Evolutionary conservation across 2,888 invertebrate species (phyloP).

Genomic region (Marasmarcha lunaedactyla): DNA sequence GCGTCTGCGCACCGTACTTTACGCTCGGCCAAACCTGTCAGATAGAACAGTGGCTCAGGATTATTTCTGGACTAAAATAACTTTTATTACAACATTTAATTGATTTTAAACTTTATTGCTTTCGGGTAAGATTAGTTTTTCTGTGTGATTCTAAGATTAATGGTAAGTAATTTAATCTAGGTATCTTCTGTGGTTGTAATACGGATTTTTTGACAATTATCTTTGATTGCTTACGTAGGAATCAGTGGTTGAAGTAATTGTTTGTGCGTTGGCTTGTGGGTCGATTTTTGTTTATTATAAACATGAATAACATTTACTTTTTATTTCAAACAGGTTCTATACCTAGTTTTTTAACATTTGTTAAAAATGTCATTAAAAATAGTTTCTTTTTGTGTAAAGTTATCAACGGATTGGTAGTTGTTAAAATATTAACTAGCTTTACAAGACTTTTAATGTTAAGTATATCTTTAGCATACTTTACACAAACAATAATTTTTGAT

Average conservation of each 20-base stretch:
- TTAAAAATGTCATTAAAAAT: too few relatives aligned
- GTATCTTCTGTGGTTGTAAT: conserved; percentile 30
- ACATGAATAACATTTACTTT: too few relatives aligned
- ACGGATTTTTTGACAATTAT: conserved; percentile 44
- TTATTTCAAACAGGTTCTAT: too few relatives aligned
- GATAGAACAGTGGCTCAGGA: conserved; percentile 33
- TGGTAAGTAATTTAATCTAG: too few relatives aligned
- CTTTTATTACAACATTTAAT: conserved; percentile 8
- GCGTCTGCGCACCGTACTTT: conserved; percentile 43
- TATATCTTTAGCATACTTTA: too few relatives aligned
- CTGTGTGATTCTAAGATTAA: conserved; percentile 4
- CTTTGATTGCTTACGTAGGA: conserved; percentile 27
- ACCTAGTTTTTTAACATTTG: too few relatives aligned
- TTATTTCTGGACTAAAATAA: conserved; percentile 27
- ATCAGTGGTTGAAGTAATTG: conserved; percentile 18
- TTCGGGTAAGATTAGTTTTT: conserved; percentile 12
- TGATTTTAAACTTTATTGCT: conserved; percentile 4
- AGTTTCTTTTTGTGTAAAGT: too few relatives aligned
- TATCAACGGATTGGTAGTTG: too few relatives aligned
- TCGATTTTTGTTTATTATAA: too few relatives aligned
- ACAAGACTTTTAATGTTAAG: too few relatives aligned
- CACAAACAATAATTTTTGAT: too few relatives aligned
- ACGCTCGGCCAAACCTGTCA: conserved; percentile 51
- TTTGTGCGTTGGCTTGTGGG: conserved; percentile 12
- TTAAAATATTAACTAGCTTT: too few relatives aligned